Conservation (phyloP, 1,140 invertebrate species). For the Akabosia matsudoensis region DNA sequence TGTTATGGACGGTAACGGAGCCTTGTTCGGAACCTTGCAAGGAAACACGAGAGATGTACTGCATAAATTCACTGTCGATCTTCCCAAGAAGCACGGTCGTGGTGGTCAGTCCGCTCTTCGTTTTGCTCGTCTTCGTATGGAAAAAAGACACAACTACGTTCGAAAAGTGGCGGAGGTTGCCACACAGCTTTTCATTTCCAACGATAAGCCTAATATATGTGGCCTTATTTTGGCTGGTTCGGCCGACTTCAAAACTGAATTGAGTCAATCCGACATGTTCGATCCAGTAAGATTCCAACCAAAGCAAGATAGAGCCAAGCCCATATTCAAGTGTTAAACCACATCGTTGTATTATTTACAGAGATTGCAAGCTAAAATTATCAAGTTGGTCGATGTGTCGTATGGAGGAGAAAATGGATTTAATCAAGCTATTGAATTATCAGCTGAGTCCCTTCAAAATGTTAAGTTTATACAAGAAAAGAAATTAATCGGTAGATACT, state of each 20-base stretch:
- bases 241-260: constrained; percentile 99
- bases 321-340: not conserved
- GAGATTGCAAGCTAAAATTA: constrained; percentile 96
- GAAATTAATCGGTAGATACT: constrained; percentile 97
- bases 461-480: constrained; percentile 99
- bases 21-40: constrained; percentile 97
- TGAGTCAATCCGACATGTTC: constrained; percentile 99
- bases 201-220: constrained; percentile 86
- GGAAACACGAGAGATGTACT: constrained; percentile 88
- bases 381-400: constrained; percentile 98
- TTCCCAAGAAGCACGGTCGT: constrained; percentile 99
- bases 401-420: constrained; percentile 99
- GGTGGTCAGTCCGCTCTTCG: constrained; percentile 99
- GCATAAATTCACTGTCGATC: constrained; percentile 98
- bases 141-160: constrained; percentile 99
- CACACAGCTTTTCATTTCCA: constrained; percentile 93
- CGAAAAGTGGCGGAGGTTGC: constrained; percentile 98
- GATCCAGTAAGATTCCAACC: constrained; percentile 76
- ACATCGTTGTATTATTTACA: constrained; percentile 50
- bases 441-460: constrained; percentile 95
- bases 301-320: not conserved
- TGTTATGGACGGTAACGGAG: constrained; percentile 99
- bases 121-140: constrained; percentile 98
- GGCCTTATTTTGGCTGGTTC: constrained; percentile 97
- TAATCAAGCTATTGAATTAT: constrained; percentile 98